Evolutionary conservation across 2,888 invertebrate species (phyloP), one percentile per base, ranked within the genome.

Genomic region (Frankliniella fusca): DNA sequence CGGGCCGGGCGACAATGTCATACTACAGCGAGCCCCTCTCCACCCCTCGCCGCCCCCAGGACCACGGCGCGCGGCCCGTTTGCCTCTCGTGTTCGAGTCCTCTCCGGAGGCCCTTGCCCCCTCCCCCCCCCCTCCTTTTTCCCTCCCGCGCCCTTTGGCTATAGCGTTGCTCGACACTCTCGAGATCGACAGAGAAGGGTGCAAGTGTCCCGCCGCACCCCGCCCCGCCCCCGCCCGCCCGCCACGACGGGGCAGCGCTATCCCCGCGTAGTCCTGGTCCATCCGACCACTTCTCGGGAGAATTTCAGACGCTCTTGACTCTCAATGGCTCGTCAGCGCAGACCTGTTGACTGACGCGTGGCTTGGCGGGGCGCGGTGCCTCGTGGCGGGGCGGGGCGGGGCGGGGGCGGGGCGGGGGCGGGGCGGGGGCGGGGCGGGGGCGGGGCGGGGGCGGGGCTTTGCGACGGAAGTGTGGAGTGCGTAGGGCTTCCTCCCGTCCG

Each of bases 271-370:
- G 38, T 38, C 38, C 38, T 38, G 38, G 38, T 38, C 38, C 38
- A 38, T 38, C 38, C 38, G 38, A 38, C 38, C 61, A 61, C 61
- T 61, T 61, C 38, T 38, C 38, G 61, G 61, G 61, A 61, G 70
- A 76, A 76, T 27, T 76, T 76, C 70, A 76, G 70, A 27, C 70
- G 70, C 70, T 27, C 70, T 76, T 27, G 70, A 76, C 70, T 76
- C 27, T 76, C 11, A 27, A 76, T 76, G 70, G 70, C 12, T 76
- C 70, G 70, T 76, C 70, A 76, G 70, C 70, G 27, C 27, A 27
- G 70, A 76, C 70, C 70, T 76, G 70, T 76, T 76, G 70, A 54
- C 54, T 54, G 54, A 76, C 23, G 70, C 27, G 12, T 27, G 70
- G 70, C 27, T 1, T 27, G 70, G 70, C 23, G 70, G 9, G 38